These are phyloP conservation scores for Melitaea cinxia DNA, from an alignment of 1,140 invertebrate genomes.

Conservation along the genomic window DNA sequence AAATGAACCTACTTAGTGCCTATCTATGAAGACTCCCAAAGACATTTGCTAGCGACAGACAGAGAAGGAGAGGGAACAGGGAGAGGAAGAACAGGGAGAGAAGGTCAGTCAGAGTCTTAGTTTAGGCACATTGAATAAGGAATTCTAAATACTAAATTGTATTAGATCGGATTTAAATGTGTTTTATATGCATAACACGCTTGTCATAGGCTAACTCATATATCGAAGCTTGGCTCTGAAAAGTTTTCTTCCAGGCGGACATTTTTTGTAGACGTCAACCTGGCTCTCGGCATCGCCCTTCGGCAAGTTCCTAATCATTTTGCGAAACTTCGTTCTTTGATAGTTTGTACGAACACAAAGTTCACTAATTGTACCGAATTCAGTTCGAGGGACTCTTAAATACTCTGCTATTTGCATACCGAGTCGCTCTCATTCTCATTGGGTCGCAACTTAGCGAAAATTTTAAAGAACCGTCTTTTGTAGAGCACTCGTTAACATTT, in stretches of 20 bases:
- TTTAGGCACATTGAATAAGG: too few species aligned
- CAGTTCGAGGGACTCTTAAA: not conserved
- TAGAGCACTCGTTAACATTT: slow-evolving; percentile 14
- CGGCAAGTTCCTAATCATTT: not conserved
- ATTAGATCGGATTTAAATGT: too few species aligned
- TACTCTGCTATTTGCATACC: not conserved
- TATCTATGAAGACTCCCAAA: too few species aligned
- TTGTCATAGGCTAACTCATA: too few species aligned
- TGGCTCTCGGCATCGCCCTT: not conserved
- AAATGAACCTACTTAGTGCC: too few species aligned
- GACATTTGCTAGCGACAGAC: too few species aligned
- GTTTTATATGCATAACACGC: too few species aligned
- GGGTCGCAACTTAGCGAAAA: not conserved
- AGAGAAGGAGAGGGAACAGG: too few species aligned
- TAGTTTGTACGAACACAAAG: not conserved
- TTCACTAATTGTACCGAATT: not conserved
- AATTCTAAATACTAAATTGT: too few species aligned
- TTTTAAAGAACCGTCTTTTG: slow-evolving; percentile 1
- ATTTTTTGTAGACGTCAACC: not conserved
- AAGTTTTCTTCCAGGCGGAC: not conserved
- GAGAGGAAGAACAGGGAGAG: too few species aligned
- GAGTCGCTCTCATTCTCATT: not conserved
- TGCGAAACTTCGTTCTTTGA: not conserved
- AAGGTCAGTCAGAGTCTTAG: too few species aligned
- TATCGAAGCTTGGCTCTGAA: too few species aligned